Evolutionary conservation across 1,140 invertebrate genomes (phyloP), one percentile per base, ranked within the genome.

Genomic region (Drosophila punjabiensis): DNA sequence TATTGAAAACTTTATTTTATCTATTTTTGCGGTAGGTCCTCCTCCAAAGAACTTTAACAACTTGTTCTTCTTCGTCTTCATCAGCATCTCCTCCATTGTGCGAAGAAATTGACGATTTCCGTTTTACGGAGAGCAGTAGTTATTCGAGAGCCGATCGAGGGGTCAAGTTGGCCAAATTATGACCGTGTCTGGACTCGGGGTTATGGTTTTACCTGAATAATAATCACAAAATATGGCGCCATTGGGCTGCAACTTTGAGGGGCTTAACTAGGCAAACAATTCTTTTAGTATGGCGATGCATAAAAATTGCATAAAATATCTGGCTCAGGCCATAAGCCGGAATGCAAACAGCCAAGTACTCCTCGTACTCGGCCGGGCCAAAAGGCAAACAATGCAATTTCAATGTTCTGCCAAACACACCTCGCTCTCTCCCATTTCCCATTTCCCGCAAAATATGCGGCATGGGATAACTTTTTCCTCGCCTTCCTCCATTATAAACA

Each of bases 341-440:
- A 81, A 79, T 81, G 78, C 85, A 88, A 89, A 89, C 85, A 89
- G 74, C 81, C 81, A 61, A 61, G 69, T 56, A 68, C 55, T 53
- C 81, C 81, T 58, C 58, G 69, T 56, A 68, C 55, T 53, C 66
- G 47, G 48, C 67, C 45, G 67, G 79, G 85, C 86, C 86, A 85
- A 89, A 88, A 89, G 81, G 75, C 81, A 89, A 89, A 90, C 86
- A 89, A 88, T 88, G 85, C 85, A 85, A 79, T 84, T 69, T 88
- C 81, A 58, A 58, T 76, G 71, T 74, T 74, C 68, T 52, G 24
- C 24, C 35, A 64, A 55, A 53, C 48, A 48, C 60, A 39, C 48
- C 45, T 20, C 18, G 48, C 30, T 16, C 20, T 24, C 33, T 16
- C 18, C 9, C 43, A 45, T n/a, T 47, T 16, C 18, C 9, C 43